A percentile compares a stretch with the other conserved stretches of the same genome.
phyloP scores from a whole-genome alignment of 2,797 vertebrate genomes.

The Rachycentron canadum region DNA sequence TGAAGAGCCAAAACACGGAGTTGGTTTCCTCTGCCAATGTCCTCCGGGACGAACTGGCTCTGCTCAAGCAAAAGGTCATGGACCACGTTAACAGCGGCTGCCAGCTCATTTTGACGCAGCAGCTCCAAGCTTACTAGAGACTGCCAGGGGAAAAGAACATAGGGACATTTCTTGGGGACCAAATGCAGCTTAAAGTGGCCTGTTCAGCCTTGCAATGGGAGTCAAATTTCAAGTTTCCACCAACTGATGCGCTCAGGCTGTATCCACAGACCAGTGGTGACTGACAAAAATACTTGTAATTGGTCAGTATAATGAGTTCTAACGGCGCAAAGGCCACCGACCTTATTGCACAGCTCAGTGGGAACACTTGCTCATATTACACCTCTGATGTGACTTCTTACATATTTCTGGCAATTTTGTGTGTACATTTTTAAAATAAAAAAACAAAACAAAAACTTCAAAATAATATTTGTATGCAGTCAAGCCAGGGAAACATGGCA shows the following conservation, averaged over 20 bases:
- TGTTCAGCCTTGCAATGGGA: slow-evolving; percentile 32
- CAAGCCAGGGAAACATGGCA: slow-evolving; percentile 24
- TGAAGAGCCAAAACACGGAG: slow-evolving; percentile 96
- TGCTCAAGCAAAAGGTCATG: slow-evolving; percentile 98
- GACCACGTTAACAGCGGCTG: slow-evolving; percentile 98
- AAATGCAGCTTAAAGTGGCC: slow-evolving; percentile 69
- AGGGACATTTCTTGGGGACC: slow-evolving; percentile 75
- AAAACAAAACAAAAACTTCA: slow-evolving; percentile 20
- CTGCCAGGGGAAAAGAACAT: slow-evolving; percentile 8
- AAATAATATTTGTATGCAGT: background rate
- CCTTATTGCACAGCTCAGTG: slow-evolving; percentile 41
- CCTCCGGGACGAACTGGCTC: slow-evolving; percentile 96
- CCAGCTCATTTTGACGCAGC: slow-evolving; percentile 97
- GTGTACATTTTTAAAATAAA: too few relatives aligned
- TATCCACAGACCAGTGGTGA: slow-evolving; percentile 24
- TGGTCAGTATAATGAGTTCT: slow-evolving; percentile 22
- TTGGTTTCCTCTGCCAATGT: slow-evolving; percentile 95
- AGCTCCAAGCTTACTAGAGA: slow-evolving; percentile 93
- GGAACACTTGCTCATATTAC: slow-evolving; percentile 19
- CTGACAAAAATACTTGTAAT: slow-evolving; percentile 17
- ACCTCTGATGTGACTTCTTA: slow-evolving; percentile 36
- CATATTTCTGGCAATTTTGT: slow-evolving; percentile 25
- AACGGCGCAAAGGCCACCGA: slow-evolving; percentile 35
- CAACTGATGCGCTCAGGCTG: slow-evolving; percentile 48
- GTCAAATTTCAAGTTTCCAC: slow-evolving; percentile 36